Evolutionary conservation across 1,140 invertebrate species (phyloP).

Genomic region (Cherax quadricarinatus): DNA sequence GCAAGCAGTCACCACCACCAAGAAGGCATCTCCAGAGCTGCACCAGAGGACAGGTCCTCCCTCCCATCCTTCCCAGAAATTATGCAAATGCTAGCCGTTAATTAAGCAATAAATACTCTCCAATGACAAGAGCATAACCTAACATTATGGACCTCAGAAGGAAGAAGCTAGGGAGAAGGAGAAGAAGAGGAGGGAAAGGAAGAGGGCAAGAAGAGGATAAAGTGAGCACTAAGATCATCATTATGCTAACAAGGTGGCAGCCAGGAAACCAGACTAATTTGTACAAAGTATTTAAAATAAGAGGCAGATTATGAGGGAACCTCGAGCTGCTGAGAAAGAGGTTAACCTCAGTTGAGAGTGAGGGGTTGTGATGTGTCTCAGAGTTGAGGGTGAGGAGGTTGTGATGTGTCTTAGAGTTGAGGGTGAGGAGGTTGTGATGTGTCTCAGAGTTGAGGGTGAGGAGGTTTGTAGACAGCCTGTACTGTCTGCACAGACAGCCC

Average conservation of each 20-base stretch:
- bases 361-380: too few species aligned
- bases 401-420: too few species aligned
- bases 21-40: not conserved
- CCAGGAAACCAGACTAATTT: not conserved
- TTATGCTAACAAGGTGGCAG: not conserved
- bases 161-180: too few species aligned
- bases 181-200: too few species aligned
- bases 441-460: too few species aligned
- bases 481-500: too few species aligned
- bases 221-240: not conserved
- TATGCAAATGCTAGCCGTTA: not conserved
- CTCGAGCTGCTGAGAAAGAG: too few species aligned
- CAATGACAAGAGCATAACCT: conserved; percentile 8
- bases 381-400: too few species aligned
- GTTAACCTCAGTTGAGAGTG: too few species aligned
- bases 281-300: not conserved
- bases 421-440: too few species aligned
- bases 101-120: conserved; percentile 13
- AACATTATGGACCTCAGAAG: not conserved
- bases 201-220: not conserved
- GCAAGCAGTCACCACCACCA: not conserved
- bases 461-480: too few species aligned
- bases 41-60: too few species aligned
- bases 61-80: not conserved
- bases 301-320: not conserved